These are phyloP conservation scores for Acridotheres tristis DNA, from an alignment of 2,797 vertebrate genomes.

Conservation along the genomic window DNA sequence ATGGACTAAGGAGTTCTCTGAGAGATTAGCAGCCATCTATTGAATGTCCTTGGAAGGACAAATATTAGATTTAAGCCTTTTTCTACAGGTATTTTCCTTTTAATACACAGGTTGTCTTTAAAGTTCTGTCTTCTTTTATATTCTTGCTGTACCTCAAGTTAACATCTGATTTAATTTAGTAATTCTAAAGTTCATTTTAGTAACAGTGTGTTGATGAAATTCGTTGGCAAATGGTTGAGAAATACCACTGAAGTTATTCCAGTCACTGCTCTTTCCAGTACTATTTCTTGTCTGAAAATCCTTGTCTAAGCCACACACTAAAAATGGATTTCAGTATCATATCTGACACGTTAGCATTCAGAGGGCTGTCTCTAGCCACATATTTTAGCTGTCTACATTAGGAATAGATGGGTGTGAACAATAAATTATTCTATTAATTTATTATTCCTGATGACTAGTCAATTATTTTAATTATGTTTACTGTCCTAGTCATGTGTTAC, in stretches of 20 bases:
- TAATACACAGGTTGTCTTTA: background rate
- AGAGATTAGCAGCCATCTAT: background rate
- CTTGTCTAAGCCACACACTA: background rate
- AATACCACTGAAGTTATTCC: background rate
- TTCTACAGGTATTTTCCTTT: background rate
- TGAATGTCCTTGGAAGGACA: background rate
- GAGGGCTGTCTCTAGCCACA: background rate
- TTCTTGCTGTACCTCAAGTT: background rate
- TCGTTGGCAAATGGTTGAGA: background rate
- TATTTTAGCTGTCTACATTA: background rate
- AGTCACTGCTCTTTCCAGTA: background rate
- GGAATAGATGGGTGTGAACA: background rate
- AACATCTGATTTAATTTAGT: background rate
- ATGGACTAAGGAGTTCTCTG: background rate
- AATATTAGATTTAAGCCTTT: background rate
- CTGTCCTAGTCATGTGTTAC: background rate
- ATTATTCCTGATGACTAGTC: conserved; percentile 14
- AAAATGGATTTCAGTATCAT: background rate
- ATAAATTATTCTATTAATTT: conserved; percentile 10
- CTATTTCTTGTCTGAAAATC: background rate
- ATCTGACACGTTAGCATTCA: background rate
- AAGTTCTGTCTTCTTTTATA: background rate
- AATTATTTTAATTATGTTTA: conserved; percentile 36
- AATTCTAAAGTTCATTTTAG: background rate
- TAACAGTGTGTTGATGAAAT: background rate